These are phyloP conservation scores for Poeciliopsis retropinna DNA, from an alignment of 2,113 vertebrate genomes.

Conservation along the genomic window DNA sequence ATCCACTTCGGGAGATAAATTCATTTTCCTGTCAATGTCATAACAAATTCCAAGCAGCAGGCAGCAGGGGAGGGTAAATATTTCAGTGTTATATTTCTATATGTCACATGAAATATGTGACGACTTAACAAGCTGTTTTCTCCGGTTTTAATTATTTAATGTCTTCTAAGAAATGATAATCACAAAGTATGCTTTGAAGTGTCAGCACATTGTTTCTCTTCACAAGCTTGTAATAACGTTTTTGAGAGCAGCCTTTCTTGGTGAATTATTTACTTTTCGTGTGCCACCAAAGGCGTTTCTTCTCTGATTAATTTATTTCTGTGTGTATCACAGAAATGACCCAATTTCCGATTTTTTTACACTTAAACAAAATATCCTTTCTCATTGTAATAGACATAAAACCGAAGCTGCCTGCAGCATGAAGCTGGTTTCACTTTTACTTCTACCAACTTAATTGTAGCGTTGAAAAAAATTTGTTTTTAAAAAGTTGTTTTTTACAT, in stretches of 20 bases:
- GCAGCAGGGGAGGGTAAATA: neutral
- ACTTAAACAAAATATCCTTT: neutral
- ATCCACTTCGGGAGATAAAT: neutral
- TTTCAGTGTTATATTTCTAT: neutral
- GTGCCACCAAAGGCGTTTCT: neutral
- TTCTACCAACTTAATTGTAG: neutral
- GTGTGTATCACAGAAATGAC: constrained; percentile 4
- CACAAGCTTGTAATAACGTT: neutral
- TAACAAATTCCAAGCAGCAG: neutral
- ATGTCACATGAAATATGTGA: neutral
- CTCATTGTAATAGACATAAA: neutral
- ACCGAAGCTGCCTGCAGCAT: neutral
- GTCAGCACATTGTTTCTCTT: neutral
- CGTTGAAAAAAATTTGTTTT: neutral
- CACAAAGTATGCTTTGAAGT: accelerated
- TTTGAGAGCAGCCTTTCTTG: neutral
- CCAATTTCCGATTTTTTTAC: constrained; percentile 11
- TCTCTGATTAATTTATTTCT: neutral
- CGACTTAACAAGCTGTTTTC: neutral
- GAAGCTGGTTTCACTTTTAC: neutral
- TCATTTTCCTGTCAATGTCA: neutral
- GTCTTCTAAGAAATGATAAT: neutral
- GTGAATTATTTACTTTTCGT: neutral
- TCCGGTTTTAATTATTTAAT: neutral
- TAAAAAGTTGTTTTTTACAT: too few species aligned